These are phyloP conservation scores for Dicaeum eximium DNA, from an alignment of 2,113 vertebrate genomes.

Conservation along the genomic window DNA sequence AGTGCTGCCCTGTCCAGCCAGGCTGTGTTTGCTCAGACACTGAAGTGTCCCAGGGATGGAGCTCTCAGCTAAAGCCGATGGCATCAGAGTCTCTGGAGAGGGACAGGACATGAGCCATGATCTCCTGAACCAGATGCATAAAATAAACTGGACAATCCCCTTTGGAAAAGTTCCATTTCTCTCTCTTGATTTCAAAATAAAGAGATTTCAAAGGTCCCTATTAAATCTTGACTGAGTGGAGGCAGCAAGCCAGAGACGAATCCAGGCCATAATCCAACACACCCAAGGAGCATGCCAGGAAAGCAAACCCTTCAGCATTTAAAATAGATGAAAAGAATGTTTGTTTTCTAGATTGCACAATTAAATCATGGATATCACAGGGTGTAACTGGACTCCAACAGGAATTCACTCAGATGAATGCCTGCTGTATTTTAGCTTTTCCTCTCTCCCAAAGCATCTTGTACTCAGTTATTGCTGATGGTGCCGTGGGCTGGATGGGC, in stretches of 20 bases:
- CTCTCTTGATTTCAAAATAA: background rate
- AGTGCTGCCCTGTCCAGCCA: background rate
- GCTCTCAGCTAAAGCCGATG: rapidly evolving
- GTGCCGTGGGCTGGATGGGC: background rate
- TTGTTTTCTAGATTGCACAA: background rate
- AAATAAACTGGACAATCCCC: background rate
- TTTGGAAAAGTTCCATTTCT: background rate
- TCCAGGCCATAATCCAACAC: background rate
- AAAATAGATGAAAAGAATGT: background rate
- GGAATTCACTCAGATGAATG: background rate
- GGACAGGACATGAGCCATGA: background rate
- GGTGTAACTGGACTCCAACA: background rate
- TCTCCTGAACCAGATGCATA: background rate
- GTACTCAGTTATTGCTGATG: background rate
- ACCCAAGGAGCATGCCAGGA: background rate
- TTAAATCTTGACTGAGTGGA: background rate
- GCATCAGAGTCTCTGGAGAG: background rate
- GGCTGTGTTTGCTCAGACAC: background rate
- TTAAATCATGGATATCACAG: background rate
- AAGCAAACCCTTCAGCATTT: background rate
- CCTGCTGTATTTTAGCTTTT: background rate
- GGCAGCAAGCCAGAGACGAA: rapidly evolving
- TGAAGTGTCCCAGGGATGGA: background rate
- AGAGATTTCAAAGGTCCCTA: background rate
- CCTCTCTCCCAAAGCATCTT: background rate